Percentiles rank a stretch among this genome's conserved stretches.
These are phyloP conservation scores for Salvelinus sp. DNA, from an alignment of 2,113 vertebrate species.

Conservation along the genomic window DNA sequence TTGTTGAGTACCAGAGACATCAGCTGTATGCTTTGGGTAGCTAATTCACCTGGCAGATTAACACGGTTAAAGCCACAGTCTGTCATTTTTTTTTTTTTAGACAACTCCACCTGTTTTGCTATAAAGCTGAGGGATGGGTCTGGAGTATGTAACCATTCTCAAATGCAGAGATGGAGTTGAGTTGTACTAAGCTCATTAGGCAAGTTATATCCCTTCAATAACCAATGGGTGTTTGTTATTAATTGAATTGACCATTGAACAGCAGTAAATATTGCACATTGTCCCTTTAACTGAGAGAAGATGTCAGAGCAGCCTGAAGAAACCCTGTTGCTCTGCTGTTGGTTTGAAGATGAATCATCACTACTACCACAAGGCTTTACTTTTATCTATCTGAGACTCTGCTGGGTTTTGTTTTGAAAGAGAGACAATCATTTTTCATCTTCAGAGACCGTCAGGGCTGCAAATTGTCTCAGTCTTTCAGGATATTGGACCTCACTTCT, in stretches of 20 bases:
- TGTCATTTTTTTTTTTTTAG: too few relatives aligned
- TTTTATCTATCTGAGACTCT: neutral
- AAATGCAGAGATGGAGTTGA: too few relatives aligned
- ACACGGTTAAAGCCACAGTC: too few relatives aligned
- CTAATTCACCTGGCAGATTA: too few relatives aligned
- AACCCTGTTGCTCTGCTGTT: neutral
- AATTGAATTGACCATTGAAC: neutral
- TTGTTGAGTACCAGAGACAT: neutral
- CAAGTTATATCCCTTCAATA: too few relatives aligned
- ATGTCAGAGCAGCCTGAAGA: neutral
- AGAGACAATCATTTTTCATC: conserved; percentile 30
- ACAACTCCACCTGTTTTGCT: too few relatives aligned
- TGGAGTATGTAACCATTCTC: too few relatives aligned
- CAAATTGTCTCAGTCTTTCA: conserved; percentile 28
- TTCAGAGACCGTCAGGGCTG: conserved; percentile 17
- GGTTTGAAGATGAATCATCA: neutral
- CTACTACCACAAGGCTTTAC: neutral
- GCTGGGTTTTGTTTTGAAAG: neutral
- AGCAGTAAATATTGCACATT: too few relatives aligned
- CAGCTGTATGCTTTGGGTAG: too few relatives aligned
- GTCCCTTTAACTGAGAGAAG: neutral
- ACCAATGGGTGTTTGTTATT: neutral
- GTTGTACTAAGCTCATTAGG: too few relatives aligned
- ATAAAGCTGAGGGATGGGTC: too few relatives aligned
- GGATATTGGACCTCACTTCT: conserved; percentile 12